Conservation (phyloP, 2,113 vertebrate genomes). For the Ploceus nigricollis region DNA sequence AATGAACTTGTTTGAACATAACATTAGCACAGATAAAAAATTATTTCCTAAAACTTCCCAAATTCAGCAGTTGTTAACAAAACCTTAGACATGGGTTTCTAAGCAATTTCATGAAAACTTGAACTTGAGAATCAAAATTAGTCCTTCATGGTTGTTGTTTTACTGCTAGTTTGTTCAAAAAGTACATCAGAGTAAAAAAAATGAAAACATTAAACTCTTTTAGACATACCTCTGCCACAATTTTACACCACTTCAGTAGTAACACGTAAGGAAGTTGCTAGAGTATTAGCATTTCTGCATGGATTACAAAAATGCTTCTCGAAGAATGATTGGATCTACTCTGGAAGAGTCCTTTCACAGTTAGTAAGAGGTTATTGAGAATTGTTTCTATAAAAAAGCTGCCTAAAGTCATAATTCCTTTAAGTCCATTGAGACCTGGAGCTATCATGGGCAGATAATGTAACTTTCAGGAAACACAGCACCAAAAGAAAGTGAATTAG, state of each 20-base stretch:
- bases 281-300: not conserved
- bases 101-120: not conserved
- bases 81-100: not conserved
- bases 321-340: not conserved
- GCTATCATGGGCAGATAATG: not conserved
- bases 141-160: not conserved
- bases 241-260: not conserved
- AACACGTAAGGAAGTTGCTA: fast-evolving
- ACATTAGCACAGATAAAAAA: not conserved
- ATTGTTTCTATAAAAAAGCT: not conserved
- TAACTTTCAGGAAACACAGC: not conserved
- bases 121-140: not conserved
- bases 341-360: not conserved
- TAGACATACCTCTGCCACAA: not conserved
- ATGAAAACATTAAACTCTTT: not conserved
- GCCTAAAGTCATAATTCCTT: fast-evolving
- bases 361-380: not conserved
- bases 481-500: not conserved
- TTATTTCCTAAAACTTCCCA: not conserved
- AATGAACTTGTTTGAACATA: not conserved
- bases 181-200: not conserved
- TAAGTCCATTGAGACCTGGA: not conserved
- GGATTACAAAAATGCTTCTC: not conserved
- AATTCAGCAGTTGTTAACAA: not conserved
- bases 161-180: not conserved